Percentiles rank a stretch among this genome's conserved stretches.
phyloP scores from a whole-genome alignment of 35 echinoderm and acorn worm species.

The Heliocidaris erythrogramma region DNA sequence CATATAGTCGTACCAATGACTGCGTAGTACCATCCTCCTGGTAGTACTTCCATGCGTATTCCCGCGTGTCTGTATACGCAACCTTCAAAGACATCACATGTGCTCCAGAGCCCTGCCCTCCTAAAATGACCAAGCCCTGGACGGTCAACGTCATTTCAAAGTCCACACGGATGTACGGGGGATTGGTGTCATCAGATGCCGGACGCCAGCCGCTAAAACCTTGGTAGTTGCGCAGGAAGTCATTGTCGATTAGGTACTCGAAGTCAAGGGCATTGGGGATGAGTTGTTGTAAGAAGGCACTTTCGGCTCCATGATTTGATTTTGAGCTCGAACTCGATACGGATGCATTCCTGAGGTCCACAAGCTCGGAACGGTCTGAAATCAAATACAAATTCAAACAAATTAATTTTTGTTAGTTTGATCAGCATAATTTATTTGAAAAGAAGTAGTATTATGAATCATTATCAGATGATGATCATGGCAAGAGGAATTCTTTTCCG shows the following conservation, averaged over 20 bases:
- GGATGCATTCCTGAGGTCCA: neutral
- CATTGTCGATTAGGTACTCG: neutral
- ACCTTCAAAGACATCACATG: neutral
- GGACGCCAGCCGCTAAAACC: neutral
- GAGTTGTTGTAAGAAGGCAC: neutral
- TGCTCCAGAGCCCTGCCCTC: neutral
- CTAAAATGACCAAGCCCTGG: neutral
- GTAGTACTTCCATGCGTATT: neutral
- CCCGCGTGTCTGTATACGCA: neutral
- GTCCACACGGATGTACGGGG: neutral
- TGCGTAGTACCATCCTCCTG: neutral
- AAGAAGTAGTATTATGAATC: too few relatives aligned
- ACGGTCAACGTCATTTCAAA: neutral
- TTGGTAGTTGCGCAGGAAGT: neutral
- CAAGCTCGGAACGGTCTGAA: neutral
- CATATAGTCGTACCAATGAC: neutral
- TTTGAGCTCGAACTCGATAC: neutral
- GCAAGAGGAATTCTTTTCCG: too few relatives aligned
- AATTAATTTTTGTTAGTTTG: too few relatives aligned
- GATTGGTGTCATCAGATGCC: neutral
- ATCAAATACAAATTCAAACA: neutral
- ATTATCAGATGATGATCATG: too few relatives aligned
- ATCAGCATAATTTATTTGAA: too few relatives aligned
- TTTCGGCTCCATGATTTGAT: neutral
- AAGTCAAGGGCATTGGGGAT: neutral